These are phyloP conservation scores for Cottus gobio DNA, from an alignment of 2,113 vertebrate species.

Conservation along the genomic window DNA sequence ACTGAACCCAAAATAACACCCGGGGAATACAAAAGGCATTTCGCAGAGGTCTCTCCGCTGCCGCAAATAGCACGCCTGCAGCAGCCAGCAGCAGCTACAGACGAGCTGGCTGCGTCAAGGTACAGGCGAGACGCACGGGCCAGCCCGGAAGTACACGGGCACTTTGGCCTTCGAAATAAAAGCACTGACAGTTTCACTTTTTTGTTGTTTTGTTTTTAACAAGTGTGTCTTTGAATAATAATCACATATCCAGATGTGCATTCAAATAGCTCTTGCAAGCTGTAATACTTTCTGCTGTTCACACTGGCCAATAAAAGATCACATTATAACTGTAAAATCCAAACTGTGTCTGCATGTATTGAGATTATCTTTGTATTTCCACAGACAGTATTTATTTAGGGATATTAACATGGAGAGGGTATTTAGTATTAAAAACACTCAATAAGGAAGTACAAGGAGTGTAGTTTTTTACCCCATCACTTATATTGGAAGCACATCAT, in stretches of 20 bases:
- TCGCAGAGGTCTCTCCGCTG: slow-evolving; percentile 77
- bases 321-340: not conserved
- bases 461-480: too few relatives aligned
- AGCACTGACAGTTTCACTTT: not conserved
- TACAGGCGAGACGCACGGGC: not conserved
- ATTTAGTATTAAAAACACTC: not conserved
- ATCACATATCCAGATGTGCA: not conserved
- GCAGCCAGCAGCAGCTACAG: slow-evolving; percentile 82
- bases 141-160: slow-evolving; percentile 8
- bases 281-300: not conserved
- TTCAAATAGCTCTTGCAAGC: not conserved
- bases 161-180: slow-evolving; percentile 38
- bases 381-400: not conserved
- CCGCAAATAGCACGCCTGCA: slow-evolving; percentile 86
- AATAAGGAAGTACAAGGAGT: not conserved
- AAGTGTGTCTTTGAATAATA: not conserved
- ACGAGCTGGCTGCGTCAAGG: slow-evolving; percentile 70
- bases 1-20: slow-evolving; percentile 32
- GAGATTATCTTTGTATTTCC: not conserved
- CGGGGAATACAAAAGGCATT: slow-evolving; percentile 76
- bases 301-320: not conserved
- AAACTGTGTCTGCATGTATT: not conserved
- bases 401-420: not conserved
- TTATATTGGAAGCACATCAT: not conserved
- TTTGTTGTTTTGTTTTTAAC: not conserved